Evolutionary conservation across 2,888 invertebrate species (phyloP).

Genomic region (Dinocampus coccinellae): DNA sequence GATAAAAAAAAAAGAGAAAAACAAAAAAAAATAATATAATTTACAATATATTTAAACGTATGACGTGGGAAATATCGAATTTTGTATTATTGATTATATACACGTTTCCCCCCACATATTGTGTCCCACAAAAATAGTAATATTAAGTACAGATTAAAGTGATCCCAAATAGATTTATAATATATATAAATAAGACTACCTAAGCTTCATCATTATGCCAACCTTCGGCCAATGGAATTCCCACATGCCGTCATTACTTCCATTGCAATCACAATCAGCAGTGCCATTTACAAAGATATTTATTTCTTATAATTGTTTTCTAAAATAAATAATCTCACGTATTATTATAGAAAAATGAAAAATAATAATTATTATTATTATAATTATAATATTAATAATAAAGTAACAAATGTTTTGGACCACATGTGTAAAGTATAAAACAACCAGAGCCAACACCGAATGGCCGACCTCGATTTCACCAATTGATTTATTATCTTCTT

Average conservation of each 20-base stretch:
- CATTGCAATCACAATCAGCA: constrained; percentile 1
- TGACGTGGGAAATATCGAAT: not conserved
- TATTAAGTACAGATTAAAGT: not conserved
- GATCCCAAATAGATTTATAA: not conserved
- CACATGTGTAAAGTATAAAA: not conserved
- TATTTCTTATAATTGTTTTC: constrained; percentile 15
- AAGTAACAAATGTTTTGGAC: too few species aligned
- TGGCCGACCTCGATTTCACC: constrained; percentile 30
- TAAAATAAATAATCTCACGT: not conserved
- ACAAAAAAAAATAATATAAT: too few species aligned
- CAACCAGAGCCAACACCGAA: constrained; percentile 33
- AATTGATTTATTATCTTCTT: constrained; percentile 2
- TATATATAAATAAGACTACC: not conserved
- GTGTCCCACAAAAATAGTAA: not conserved
- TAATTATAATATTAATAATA: too few species aligned
- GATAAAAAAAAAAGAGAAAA: too few species aligned
- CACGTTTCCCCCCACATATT: not conserved
- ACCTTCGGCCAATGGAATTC: constrained; percentile 46
- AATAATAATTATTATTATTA: too few species aligned
- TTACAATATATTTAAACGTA: too few species aligned
- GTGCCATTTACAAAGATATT: constrained; percentile 2
- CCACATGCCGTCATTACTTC: constrained; percentile 52
- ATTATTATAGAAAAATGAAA: not conserved
- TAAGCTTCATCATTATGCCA: constrained; percentile 2
- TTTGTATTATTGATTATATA: not conserved